These are phyloP conservation scores for Synergus japonicus DNA, from an alignment of 2,888 invertebrate genomes.

Conservation along the genomic window DNA sequence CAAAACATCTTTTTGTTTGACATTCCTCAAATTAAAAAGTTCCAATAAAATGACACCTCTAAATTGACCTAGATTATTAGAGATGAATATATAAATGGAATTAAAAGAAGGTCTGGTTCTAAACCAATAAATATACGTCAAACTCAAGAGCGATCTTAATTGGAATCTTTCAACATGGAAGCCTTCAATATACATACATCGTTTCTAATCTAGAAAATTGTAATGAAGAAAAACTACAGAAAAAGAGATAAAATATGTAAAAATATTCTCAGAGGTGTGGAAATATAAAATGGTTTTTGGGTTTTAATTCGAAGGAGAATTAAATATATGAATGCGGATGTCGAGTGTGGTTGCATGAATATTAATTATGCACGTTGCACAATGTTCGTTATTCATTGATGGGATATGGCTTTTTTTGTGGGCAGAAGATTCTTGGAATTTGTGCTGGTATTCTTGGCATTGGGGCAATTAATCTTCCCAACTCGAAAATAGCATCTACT, in stretches of 20 bases:
- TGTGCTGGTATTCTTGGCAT: not conserved
- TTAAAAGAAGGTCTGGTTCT: not conserved
- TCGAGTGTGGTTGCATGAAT: conserved; percentile 5
- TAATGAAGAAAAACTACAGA: not conserved
- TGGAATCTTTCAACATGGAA: not conserved
- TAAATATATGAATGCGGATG: not conserved
- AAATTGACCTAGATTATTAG: not conserved
- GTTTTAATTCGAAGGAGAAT: not conserved
- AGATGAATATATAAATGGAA: not conserved
- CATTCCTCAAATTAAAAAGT: not conserved
- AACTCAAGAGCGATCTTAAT: not conserved
- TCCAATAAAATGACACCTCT: not conserved
- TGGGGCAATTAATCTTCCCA: not conserved
- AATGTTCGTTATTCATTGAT: not conserved
- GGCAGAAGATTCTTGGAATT: not conserved
- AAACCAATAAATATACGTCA: not conserved
- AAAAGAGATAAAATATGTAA: not conserved
- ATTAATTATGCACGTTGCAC: not conserved
- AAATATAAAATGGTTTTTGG: not conserved
- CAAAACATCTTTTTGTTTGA: not conserved
- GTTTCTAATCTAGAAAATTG: not conserved
- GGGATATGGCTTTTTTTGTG: not conserved
- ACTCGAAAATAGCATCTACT: not conserved
- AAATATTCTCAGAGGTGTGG: not conserved
- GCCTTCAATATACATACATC: not conserved